Conservation (phyloP, 2,888 invertebrate genomes). For the Parnassius mnemosyne region DNA sequence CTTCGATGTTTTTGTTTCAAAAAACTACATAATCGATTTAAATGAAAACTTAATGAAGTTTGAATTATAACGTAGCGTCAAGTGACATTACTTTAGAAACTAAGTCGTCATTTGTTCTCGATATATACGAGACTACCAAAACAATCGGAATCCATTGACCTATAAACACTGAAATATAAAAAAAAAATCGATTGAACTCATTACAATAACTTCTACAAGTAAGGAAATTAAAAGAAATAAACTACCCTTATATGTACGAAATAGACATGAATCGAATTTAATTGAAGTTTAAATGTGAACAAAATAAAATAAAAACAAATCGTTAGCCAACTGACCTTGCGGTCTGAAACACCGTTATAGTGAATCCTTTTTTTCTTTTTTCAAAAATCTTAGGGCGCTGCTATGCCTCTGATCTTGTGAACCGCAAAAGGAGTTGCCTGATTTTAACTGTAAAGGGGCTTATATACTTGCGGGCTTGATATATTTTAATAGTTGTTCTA, state of each 20-base stretch:
- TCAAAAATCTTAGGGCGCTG: constrained; percentile 59
- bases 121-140: too few species aligned
- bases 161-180: too few species aligned
- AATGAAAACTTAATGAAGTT: too few species aligned
- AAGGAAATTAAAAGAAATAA: too few species aligned
- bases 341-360: constrained; percentile 57
- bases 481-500: not conserved
- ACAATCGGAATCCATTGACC: too few species aligned
- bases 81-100: too few species aligned
- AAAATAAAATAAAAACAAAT: constrained; percentile 49
- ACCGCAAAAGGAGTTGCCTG: constrained; percentile 68
- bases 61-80: too few species aligned
- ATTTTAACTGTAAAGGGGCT: constrained; percentile 47
- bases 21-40: too few species aligned
- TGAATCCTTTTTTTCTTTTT: constrained; percentile 46
- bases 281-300: constrained; percentile 32
- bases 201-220: too few species aligned
- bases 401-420: constrained; percentile 72
- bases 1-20: too few species aligned
- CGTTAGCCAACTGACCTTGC: constrained; percentile 69
- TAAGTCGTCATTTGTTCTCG: too few species aligned
- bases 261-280: constrained; percentile 25
- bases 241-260: constrained; percentile 1
- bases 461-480: not conserved
- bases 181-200: too few species aligned